phyloP scores from a whole-genome alignment of 1,140 invertebrate species.

The Bombus haemorrhoidalis region DNA sequence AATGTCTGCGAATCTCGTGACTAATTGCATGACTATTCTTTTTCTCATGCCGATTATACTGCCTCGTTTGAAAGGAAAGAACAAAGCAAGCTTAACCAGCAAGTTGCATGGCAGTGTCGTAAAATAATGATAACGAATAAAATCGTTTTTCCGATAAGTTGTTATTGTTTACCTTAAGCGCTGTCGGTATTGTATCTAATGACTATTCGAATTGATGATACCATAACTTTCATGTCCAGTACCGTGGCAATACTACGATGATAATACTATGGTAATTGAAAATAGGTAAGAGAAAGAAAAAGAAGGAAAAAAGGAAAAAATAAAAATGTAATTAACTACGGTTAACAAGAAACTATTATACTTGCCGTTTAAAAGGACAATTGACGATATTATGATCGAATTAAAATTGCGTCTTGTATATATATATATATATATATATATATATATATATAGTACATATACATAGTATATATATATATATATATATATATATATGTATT shows the following conservation, averaged over 20 bases:
- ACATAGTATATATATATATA: neutral
- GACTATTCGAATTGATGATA: neutral
- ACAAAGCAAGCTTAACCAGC: neutral
- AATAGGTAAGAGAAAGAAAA: neutral
- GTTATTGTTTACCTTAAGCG: neutral
- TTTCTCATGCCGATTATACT: constrained; percentile 15
- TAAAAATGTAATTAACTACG: neutral
- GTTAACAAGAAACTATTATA: neutral
- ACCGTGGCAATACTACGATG: neutral
- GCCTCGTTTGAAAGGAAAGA: neutral
- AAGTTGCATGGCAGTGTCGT: neutral
- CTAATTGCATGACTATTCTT: constrained; percentile 18
- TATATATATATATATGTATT: neutral
- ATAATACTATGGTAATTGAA: neutral
- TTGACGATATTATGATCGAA: neutral
- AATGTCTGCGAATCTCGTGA: constrained; percentile 11
- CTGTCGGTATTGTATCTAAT: neutral
- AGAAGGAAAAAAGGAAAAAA: neutral
- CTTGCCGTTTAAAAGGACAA: neutral
- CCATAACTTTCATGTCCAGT: neutral
- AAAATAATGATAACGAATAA: constrained; percentile 30
- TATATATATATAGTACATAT: neutral
- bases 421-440: neutral
- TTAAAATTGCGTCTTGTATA: neutral
- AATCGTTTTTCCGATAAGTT: constrained; percentile 14